Evolutionary conservation across 1,140 invertebrate genomes (phyloP).

Genomic region (Cydia pomonella): DNA sequence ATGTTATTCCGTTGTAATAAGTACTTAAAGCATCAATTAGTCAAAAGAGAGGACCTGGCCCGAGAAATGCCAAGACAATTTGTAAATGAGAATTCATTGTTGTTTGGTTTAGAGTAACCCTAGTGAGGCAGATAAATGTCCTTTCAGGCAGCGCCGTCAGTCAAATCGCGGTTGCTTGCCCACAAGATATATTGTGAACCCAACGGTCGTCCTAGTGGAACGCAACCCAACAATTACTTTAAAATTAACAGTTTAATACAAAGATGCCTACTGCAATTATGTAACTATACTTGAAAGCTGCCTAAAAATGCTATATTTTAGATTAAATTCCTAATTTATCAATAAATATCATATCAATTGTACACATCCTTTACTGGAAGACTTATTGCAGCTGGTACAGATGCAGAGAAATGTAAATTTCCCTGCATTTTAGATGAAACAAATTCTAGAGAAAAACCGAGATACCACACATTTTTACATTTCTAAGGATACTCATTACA

Average conservation of each 20-base stretch:
- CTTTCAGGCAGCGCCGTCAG: slow-evolving; percentile 77
- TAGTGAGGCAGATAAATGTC: slow-evolving; percentile 79
- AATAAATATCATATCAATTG: too few relatives aligned
- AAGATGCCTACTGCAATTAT: slow-evolving; percentile 38
- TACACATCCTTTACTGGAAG: too few relatives aligned
- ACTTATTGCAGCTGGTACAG: background rate
- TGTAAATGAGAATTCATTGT: slow-evolving; percentile 80
- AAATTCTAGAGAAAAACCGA: background rate
- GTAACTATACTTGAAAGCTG: background rate
- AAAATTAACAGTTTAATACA: slow-evolving; percentile 60
- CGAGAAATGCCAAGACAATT: slow-evolving; percentile 75
- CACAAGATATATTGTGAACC: slow-evolving; percentile 78
- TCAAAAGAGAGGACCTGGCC: slow-evolving; percentile 61
- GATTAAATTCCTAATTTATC: background rate
- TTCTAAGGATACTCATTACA: background rate
- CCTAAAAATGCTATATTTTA: background rate
- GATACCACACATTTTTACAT: background rate
- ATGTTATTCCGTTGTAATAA: slow-evolving; percentile 15
- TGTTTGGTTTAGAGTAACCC: slow-evolving; percentile 78
- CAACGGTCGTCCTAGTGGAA: slow-evolving; percentile 66
- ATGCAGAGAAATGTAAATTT: background rate
- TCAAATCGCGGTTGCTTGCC: slow-evolving; percentile 77
- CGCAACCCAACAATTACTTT: slow-evolving; percentile 53
- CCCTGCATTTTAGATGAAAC: background rate
- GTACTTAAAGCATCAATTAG: slow-evolving; percentile 43